Percentiles rank a stretch among this genome's conserved stretches.
Conservation (phyloP, 1,140 invertebrate species). For the Gerris buenoi region DNA sequence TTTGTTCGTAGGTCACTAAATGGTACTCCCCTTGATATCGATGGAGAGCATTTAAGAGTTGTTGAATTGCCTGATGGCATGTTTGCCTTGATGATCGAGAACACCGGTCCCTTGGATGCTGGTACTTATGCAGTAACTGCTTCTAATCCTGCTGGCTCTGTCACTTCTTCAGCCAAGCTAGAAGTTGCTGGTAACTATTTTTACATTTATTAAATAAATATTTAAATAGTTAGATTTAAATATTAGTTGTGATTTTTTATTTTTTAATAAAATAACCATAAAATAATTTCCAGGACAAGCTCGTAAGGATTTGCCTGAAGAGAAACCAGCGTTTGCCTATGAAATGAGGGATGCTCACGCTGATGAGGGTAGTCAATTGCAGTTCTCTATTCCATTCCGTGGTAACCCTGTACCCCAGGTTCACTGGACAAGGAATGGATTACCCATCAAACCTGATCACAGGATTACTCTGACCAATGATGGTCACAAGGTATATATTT, state of each 20-base stretch:
- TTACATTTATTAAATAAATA: too few species aligned
- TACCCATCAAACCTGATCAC: constrained; percentile 44
- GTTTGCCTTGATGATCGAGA: constrained; percentile 46
- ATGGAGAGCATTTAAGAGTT: constrained; percentile 49
- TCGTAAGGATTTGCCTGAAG: constrained; percentile 44
- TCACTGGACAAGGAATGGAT: constrained; percentile 65
- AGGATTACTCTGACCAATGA: constrained; percentile 56
- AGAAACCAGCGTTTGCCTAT: constrained; percentile 57
- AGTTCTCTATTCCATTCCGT: constrained; percentile 48
- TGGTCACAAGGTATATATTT: constrained; percentile 46
- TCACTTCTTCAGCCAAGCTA: constrained; percentile 49
- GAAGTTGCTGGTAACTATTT: constrained; percentile 34
- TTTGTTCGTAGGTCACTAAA: constrained; percentile 41
- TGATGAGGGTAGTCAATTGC: constrained; percentile 57
- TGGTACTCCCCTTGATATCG: constrained; percentile 56
- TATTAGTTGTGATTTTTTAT: too few species aligned
- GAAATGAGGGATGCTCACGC: constrained; percentile 52
- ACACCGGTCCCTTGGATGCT: constrained; percentile 47
- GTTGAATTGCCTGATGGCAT: constrained; percentile 49
- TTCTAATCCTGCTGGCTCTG: constrained; percentile 54
- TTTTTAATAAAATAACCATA: background rate
- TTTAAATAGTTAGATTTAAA: too few species aligned
- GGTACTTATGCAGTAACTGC: constrained; percentile 62
- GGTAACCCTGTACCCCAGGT: constrained; percentile 80
- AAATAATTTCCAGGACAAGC: constrained; percentile 32